Conservation (phyloP, 2,113 vertebrate genomes). For the Excalfactoria chinensis region DNA sequence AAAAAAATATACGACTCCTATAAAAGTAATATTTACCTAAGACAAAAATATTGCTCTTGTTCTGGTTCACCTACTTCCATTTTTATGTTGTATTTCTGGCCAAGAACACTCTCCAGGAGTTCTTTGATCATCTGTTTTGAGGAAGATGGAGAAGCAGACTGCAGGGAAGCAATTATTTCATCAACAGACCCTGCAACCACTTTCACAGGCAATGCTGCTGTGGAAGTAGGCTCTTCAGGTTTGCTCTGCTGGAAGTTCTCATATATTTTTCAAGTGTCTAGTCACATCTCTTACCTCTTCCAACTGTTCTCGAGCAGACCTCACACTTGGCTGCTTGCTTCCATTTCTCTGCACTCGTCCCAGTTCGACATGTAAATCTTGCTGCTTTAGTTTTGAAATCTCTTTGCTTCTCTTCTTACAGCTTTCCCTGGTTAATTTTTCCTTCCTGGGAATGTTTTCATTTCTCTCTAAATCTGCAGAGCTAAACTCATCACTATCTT, state of each 20-base stretch:
- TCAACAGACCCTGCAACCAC: conserved; percentile 66
- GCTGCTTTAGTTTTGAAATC: neutral
- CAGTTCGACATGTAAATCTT: neutral
- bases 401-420: neutral
- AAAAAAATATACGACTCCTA: conserved; percentile 66
- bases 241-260: conserved; percentile 20
- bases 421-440: neutral
- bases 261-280: neutral
- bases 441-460: neutral
- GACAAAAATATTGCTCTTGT: conserved; percentile 32
- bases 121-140: conserved; percentile 76
- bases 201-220: neutral
- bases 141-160: conserved; percentile 66
- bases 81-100: conserved; percentile 71
- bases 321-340: conserved; percentile 60
- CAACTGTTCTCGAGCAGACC: conserved; percentile 50
- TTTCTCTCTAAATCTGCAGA: neutral
- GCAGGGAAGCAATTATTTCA: conserved; percentile 80
- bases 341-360: conserved; percentile 18
- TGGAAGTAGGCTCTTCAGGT: neutral
- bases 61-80: conserved; percentile 76
- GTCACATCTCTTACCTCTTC: conserved; percentile 9
- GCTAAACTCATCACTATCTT: neutral
- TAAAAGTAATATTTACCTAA: conserved; percentile 51
- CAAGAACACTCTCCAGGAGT: conserved; percentile 77